phyloP scores from a whole-genome alignment of 2,888 invertebrate genomes.

The Drosophila anceps region DNA sequence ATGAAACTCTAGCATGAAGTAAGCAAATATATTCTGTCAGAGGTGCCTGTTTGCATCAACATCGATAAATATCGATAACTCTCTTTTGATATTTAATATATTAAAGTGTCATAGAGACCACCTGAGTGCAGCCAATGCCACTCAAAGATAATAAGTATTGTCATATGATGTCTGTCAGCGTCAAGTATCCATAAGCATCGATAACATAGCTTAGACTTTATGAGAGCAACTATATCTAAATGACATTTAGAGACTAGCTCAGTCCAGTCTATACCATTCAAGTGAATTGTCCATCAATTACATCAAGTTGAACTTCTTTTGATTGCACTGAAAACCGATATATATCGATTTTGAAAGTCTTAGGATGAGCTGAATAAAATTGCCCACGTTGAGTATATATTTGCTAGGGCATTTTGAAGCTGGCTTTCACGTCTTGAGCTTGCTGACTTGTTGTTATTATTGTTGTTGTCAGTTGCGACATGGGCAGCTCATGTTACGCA shows the following conservation, averaged over 20 bases:
- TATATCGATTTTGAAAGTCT: background rate
- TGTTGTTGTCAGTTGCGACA: slow-evolving; percentile 63
- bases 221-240: background rate
- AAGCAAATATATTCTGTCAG: background rate
- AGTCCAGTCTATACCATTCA: too few species aligned
- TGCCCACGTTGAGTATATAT: too few species aligned
- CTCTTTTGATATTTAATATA: too few species aligned
- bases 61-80: background rate
- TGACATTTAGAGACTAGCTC: background rate
- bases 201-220: background rate
- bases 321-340: background rate
- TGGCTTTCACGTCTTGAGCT: background rate
- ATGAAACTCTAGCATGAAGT: background rate
- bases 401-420: background rate
- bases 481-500: slow-evolving; percentile 68
- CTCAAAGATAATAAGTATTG: too few species aligned
- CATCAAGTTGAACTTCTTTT: background rate
- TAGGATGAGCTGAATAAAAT: background rate
- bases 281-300: background rate
- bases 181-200: background rate
- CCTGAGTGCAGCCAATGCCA: too few species aligned
- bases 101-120: too few species aligned
- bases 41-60: background rate
- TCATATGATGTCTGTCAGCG: too few species aligned
- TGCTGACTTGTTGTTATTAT: slow-evolving; percentile 26